Evolutionary conservation across 2,797 vertebrate species (phyloP).

Genomic region (Anguilla megastoma): DNA sequence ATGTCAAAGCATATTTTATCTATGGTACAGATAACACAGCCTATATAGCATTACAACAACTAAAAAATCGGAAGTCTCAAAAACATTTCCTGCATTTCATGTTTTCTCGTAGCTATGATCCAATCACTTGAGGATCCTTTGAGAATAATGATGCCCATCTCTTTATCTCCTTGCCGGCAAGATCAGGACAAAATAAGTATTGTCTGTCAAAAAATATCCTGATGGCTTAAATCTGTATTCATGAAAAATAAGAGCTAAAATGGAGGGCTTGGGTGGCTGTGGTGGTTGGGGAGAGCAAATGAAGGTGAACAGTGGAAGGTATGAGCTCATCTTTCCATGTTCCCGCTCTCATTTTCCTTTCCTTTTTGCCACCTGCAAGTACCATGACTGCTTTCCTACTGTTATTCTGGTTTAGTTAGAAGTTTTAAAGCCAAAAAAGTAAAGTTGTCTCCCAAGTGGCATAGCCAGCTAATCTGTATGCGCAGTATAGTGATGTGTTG

Average conservation of each 20-base stretch:
- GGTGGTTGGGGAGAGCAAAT: background rate
- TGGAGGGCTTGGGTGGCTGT: background rate
- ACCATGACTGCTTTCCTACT: background rate
- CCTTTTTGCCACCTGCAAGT: too few relatives aligned
- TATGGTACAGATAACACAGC: too few relatives aligned
- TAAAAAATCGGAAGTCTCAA: too few relatives aligned
- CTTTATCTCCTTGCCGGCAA: background rate
- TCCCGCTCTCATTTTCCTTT: background rate
- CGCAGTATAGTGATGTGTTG: background rate
- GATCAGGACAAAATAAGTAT: background rate
- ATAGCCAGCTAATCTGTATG: background rate
- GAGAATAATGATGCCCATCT: background rate
- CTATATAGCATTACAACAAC: too few relatives aligned
- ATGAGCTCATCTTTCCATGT: background rate
- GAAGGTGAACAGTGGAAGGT: background rate
- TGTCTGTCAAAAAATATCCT: background rate
- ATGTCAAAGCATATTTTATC: too few relatives aligned
- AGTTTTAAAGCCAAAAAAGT: background rate
- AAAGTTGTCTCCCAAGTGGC: background rate
- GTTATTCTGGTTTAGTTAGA: background rate
- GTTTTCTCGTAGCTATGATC: background rate
- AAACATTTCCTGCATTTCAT: too few relatives aligned
- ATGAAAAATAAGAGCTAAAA: background rate
- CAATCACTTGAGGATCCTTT: background rate
- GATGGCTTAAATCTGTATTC: background rate